phyloP scores from a whole-genome alignment of 2,888 invertebrate genomes.

The Yponomeuta sedellus region DNA sequence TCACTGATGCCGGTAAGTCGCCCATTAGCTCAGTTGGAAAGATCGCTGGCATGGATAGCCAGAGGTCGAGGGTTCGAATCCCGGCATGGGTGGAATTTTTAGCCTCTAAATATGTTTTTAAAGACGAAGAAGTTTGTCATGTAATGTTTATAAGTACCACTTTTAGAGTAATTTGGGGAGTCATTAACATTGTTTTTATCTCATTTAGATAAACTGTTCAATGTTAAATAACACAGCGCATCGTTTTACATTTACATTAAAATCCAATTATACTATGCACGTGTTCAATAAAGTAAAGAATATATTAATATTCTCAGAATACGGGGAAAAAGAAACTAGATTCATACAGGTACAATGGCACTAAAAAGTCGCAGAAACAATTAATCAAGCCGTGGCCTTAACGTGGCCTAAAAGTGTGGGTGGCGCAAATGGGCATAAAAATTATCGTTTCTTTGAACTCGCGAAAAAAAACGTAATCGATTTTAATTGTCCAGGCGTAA shows the following conservation, averaged over 20 bases:
- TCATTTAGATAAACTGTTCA: too few relatives aligned
- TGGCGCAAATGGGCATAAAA: slow-evolving; percentile 29
- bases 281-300: not conserved
- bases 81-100: too few relatives aligned
- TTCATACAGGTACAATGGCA: not conserved
- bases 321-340: not conserved
- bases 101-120: too few relatives aligned
- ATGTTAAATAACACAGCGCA: too few relatives aligned
- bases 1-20: too few relatives aligned
- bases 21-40: too few relatives aligned
- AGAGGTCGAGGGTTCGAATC: too few relatives aligned
- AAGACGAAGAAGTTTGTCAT: too few relatives aligned
- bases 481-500: slow-evolving; percentile 25
- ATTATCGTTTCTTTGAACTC: slow-evolving; percentile 26
- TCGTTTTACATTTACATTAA: not conserved
- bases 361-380: not conserved
- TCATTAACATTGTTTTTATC: too few relatives aligned
- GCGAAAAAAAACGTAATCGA: slow-evolving; percentile 17
- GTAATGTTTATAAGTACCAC: too few relatives aligned
- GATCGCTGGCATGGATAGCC: too few relatives aligned
- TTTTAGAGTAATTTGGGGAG: too few relatives aligned
- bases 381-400: not conserved
- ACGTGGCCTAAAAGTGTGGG: slow-evolving; percentile 30
- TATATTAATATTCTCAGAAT: not conserved
- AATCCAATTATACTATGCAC: not conserved